Base-by-base conservation (phyloP, 2,888 invertebrate genomes). In the Monopis laevigella region DNA sequence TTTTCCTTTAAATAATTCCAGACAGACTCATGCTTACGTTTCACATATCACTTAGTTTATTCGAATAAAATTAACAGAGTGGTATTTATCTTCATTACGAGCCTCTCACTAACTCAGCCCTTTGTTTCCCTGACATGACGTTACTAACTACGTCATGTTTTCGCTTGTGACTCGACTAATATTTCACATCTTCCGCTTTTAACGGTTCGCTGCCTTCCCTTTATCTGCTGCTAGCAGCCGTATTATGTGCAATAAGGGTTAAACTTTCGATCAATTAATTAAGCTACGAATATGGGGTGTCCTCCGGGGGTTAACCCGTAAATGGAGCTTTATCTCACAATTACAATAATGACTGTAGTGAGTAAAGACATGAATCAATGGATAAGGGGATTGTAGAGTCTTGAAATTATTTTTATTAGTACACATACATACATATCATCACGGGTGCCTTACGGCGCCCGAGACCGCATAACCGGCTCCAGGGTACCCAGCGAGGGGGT, bases 261-360 rank as follows among this genome's bases (percentile, higher is more conserved):
- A 65, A 74, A 73, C 64, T 77, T 77, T 75, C 75, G 63, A 80
- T 80, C 75, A 75, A 78, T 80, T 80, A 77, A 78, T 80, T 78
- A 74, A 62, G 59, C 64, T 62, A 62, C 70, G 71, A 72, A 73
- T 73, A 70, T 35, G 35, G 35, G 41, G 28, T 34, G 19, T 13
- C 17, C 59, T 56, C 53, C 48, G 63, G 64, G 67, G 62, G 59
- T 56, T 45, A 52, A 45, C 51, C 49, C 62, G 59, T 62, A 63
- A 62, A 57, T 56, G 62, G 24, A 35, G 35, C 56, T 46, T 51
- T 36, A 34, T 34, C 38, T 28, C 51, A 52, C 62, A 59, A 68
- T 71, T 68, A 70, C 62, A 59, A 62, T 70, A 69, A 65, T 65
- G 57, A 62, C 66, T 64, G 64, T 65, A 65, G 69, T 66, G 59